Evolutionary conservation across 1,140 invertebrate genomes (phyloP).

Genomic region (Daktulosphaira vitifoliae): DNA sequence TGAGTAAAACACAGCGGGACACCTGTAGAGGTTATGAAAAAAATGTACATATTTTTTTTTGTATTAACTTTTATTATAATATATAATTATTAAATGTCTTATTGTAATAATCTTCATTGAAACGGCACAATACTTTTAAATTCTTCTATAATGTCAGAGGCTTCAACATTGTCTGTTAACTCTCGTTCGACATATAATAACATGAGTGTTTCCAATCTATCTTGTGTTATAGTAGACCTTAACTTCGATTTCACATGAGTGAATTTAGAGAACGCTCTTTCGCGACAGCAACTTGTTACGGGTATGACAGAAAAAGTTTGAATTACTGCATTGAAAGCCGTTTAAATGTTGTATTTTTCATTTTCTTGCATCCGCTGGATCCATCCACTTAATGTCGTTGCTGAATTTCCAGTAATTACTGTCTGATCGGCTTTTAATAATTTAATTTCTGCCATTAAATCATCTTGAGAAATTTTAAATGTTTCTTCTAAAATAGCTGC

Average conservation of each 20-base stretch:
- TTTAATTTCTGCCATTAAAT: constrained; percentile 1
- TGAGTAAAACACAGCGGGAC: neutral
- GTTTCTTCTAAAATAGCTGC: too few relatives aligned
- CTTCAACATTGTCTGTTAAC: neutral
- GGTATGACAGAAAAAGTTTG: constrained; percentile 1
- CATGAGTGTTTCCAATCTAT: neutral
- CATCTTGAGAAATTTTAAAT: too few relatives aligned
- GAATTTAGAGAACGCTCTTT: constrained; percentile 2
- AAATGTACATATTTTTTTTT: neutral
- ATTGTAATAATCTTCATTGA: neutral
- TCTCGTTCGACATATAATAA: neutral
- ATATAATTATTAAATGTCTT: neutral
- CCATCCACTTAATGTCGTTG: neutral
- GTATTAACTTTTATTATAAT: neutral
- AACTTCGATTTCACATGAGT: constrained; percentile 10
- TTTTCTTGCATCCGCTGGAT: neutral
- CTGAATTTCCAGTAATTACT: neutral
- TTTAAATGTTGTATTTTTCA: constrained; percentile 12
- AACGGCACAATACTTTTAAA: constrained; percentile 3
- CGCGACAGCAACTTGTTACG: neutral
- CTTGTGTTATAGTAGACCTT: constrained; percentile 2
- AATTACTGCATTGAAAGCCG: neutral
- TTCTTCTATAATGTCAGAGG: constrained; percentile 7
- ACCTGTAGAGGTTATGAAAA: neutral
- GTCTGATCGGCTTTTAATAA: neutral